Evolutionary conservation across 2,888 invertebrate species (phyloP), one percentile per base, ranked within the genome.

Genomic region (Parelbella ahira): DNA sequence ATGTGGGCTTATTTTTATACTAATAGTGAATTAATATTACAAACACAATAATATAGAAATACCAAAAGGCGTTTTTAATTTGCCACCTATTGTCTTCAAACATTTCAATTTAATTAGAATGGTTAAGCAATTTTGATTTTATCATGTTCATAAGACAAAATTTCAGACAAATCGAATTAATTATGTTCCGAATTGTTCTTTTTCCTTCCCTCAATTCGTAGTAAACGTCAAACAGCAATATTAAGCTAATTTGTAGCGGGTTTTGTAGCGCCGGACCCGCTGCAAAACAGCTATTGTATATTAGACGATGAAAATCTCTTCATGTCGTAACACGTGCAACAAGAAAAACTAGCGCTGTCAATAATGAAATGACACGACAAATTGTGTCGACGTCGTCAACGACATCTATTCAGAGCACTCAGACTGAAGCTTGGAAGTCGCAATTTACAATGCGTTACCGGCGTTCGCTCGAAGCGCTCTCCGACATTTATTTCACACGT

Each of bases 401-500:
- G 52, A 45, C 51, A 44, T 48, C 54, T 41, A 56, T 62, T 60
- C 51, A 57, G 27, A 25, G 36, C 13, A 27, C 44, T 41, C 44
- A 48, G 50, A 49, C 43, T 46, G 44, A 42, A 44, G 48, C 51
- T 48, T 54, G 50, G 53, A 56, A 56, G 56, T 52, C 51, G 21
- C 50, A 42, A 47, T 47, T 49, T 39, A 51, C 48, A 49, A 54
- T 48, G 66, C 62, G 56, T 60, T 58, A 53, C 57, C 50, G 45
- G 57, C 53, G 58, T 62, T 57, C 62, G 55, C 59, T 44, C 39
- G 23, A 42, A 34, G 10, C 41, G 34, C 55, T 57, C 54, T 58
- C 55, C 54, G 59, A 60, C 72, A 73, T 73, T 75, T 73, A 77
- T 75, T 74, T 78, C 71, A 61, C 74, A 79, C 73, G 69, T 80